Conservation (phyloP, 2,888 invertebrate genomes). For the Drosophila helvetica region DNA sequence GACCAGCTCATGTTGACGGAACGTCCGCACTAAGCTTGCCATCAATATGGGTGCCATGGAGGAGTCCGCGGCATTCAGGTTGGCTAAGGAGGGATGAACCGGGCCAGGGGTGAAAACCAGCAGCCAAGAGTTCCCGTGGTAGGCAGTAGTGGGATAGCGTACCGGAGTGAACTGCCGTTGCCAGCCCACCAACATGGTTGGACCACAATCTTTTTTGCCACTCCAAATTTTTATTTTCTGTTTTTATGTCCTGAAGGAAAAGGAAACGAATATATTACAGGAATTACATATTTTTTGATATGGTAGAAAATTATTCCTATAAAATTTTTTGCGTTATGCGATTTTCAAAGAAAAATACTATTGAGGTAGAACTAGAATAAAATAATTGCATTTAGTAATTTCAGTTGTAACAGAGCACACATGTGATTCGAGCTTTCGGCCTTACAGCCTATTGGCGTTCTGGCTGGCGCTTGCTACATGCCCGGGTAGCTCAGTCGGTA, state of each 20-base stretch:
- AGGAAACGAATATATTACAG: too few species aligned
- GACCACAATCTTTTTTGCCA: slow-evolving; percentile 89
- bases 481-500: slow-evolving; percentile 84
- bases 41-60: slow-evolving; percentile 96
- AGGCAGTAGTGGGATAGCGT: slow-evolving; percentile 99
- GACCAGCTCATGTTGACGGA: slow-evolving; percentile 91
- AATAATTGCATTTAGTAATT: too few species aligned
- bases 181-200: slow-evolving; percentile 93
- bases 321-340: too few species aligned
- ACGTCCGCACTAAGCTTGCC: slow-evolving; percentile 98
- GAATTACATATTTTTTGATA: too few species aligned
- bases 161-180: slow-evolving; percentile 95
- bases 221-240: not conserved
- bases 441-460: not conserved
- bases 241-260: not conserved
- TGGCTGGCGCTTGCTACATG: not conserved
- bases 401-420: too few species aligned
- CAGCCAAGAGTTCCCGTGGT: slow-evolving; percentile 99
- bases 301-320: too few species aligned
- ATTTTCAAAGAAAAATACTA: too few species aligned
- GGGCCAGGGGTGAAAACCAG: slow-evolving; percentile 99
- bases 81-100: slow-evolving; percentile 98
- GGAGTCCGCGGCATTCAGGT: slow-evolving; percentile 94
- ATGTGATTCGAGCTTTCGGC: not conserved
- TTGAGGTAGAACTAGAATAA: too few species aligned